Evolutionary conservation across 2,797 vertebrate species (phyloP), one percentile per base, ranked within the genome.

Genomic region (Delichon dasypus): DNA sequence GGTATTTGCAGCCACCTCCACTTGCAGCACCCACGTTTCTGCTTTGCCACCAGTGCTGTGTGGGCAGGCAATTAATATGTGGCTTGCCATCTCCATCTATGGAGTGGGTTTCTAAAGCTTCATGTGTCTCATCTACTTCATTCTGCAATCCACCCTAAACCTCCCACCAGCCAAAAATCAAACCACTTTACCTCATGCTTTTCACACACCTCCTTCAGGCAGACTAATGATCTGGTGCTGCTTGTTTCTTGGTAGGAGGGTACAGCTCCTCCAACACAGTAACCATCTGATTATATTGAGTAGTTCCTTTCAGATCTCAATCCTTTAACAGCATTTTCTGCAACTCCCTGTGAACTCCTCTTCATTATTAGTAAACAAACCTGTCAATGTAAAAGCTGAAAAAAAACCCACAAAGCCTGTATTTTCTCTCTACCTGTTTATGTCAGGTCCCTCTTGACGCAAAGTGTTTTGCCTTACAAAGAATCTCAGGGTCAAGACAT

Each of bases 71-170:
- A 88, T 95, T 95, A 94, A 95, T 85, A 70, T 86, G 89, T 92
- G 91, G 87, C 85, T 92, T 96, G 73, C 67, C 2, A 70, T 91
- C 93, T 90, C 78, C 87, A 91, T 85, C 78, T 88, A 91, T 1
- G 4, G 60, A 96, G 90, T 89, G 78, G 78, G 87, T 92, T 96
- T 93, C 82, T 89, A 78, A 79, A 92, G 75, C 75, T 96, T 88
- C 85, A n/a, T 93, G 78, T 77, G 78, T 90, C 88, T 95, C 81
- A 93, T 95, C 65, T 62, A 22, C 91, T 94, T 95, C 81, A 88
- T 89, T 97, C 94, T 73, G 79, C 83, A 94, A 93, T 93, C 87
- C 93, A 95, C 89, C 94, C 71, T 55, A 96, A 95, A 70, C 70
- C 85, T 95, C 95, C 92, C 64, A 96, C 89, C 48, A 94, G 55